A percentile compares a stretch with the other conserved stretches of the same genome.
These are phyloP conservation scores for Pseudoatta argentina DNA, from an alignment of 1,140 invertebrate genomes.

Conservation along the genomic window DNA sequence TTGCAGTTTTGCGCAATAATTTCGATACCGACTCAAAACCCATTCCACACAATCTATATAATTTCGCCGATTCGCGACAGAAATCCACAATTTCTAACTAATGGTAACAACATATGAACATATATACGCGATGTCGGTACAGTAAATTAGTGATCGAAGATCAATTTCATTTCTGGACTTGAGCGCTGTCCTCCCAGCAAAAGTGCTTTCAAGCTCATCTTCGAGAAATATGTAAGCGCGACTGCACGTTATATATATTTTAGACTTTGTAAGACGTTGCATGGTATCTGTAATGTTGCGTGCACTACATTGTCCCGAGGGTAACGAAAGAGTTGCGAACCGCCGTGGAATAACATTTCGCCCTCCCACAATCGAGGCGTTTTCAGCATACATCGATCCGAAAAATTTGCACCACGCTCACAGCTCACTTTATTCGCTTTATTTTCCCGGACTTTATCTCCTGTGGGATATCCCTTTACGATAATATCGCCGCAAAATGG, in stretches of 20 bases:
- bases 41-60: background rate
- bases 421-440: conserved; percentile 42
- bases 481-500: conserved; percentile 32
- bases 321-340: conserved; percentile 20
- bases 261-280: conserved; percentile 18
- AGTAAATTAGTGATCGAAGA: background rate
- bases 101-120: background rate
- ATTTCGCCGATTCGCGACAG: background rate
- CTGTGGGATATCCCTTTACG: conserved; percentile 36
- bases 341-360: background rate
- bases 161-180: background rate
- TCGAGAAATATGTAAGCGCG: conserved; percentile 7
- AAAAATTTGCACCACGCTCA: conserved; percentile 31
- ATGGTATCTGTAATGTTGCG: conserved; percentile 19
- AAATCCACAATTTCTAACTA: background rate
- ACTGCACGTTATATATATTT: background rate
- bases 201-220: background rate
- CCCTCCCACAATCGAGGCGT: conserved; percentile 12
- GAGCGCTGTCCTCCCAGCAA: background rate
- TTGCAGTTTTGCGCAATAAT: conserved; percentile 15
- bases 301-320: background rate
- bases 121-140: background rate
- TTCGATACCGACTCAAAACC: background rate
- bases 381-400: background rate
- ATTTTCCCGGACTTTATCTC: conserved; percentile 22